Evolutionary conservation across 2,888 invertebrate species (phyloP).

Genomic region (Eupithecia dodoneata): DNA sequence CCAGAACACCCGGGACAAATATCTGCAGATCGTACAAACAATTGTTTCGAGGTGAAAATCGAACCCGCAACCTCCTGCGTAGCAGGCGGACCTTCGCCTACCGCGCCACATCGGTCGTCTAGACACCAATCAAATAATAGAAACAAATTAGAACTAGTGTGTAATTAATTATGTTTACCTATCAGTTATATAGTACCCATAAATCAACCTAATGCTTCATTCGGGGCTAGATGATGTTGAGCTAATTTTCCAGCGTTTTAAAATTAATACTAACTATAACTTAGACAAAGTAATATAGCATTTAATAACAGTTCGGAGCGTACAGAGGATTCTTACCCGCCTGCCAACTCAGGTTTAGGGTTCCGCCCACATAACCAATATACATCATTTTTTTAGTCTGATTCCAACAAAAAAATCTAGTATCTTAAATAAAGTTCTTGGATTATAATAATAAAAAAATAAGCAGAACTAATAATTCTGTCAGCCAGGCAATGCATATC

Average conservation of each 20-base stretch:
- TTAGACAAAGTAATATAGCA: background rate
- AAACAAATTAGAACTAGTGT: too few relatives aligned
- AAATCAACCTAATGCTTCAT: background rate
- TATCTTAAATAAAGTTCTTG: background rate
- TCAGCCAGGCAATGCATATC: too few relatives aligned
- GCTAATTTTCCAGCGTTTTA: too few relatives aligned
- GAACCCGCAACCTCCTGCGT: too few relatives aligned
- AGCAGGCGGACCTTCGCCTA: too few relatives aligned
- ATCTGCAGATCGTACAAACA: too few relatives aligned
- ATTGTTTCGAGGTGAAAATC: too few relatives aligned
- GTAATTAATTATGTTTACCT: background rate
- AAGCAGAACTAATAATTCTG: background rate
- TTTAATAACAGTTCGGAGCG: constrained; percentile 51
- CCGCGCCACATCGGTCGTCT: too few relatives aligned
- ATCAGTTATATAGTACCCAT: background rate
- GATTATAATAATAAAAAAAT: background rate
- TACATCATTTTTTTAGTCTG: background rate
- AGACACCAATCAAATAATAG: too few relatives aligned
- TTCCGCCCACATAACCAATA: background rate
- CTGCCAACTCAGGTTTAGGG: constrained; percentile 48
- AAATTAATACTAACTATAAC: too few relatives aligned
- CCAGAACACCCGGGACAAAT: too few relatives aligned
- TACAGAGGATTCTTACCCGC: constrained; percentile 59
- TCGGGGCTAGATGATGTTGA: too few relatives aligned
- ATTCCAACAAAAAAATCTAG: background rate